These are phyloP conservation scores for Amblyjoppa proteus DNA, from an alignment of 2,888 invertebrate genomes.

Conservation along the genomic window DNA sequence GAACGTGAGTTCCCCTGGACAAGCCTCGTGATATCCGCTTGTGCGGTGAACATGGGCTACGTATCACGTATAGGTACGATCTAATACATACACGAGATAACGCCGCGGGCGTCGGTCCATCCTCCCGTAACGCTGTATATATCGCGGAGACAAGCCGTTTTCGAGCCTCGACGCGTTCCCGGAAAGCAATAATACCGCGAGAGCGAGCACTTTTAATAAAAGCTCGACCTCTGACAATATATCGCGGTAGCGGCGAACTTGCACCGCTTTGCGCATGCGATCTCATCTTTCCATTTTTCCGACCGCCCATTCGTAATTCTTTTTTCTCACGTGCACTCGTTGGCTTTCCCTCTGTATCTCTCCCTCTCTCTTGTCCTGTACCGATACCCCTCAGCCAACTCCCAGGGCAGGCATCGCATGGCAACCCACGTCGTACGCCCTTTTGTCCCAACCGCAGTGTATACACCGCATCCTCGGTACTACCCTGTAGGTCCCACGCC, in stretches of 20 bases:
- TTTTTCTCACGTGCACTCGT: neutral
- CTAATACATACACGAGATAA: constrained; percentile 22
- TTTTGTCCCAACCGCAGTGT: constrained; percentile 35
- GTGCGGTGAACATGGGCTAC: neutral
- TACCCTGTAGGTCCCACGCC: neutral
- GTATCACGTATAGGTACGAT: constrained; percentile 5
- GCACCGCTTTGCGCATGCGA: neutral
- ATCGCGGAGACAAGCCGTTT: constrained; percentile 75
- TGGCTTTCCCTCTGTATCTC: neutral
- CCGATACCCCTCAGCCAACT: constrained; percentile 1
- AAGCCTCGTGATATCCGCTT: constrained; percentile 29
- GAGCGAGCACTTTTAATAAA: constrained; percentile 78
- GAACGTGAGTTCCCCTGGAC: constrained; percentile 54
- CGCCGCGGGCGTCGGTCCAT: constrained; percentile 4
- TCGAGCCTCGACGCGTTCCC: constrained; percentile 75
- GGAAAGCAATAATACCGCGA: constrained; percentile 78
- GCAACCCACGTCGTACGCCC: constrained; percentile 45
- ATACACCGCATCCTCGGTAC: neutral
- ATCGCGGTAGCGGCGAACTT: constrained; percentile 71
- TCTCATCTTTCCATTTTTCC: constrained; percentile 65
- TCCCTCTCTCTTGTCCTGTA: neutral
- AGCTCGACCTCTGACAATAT: constrained; percentile 66
- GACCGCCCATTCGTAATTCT: neutral
- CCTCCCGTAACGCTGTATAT: neutral
- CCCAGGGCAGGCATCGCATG: neutral